phyloP scores from a whole-genome alignment of 2,888 invertebrate genomes.

The Abscondita cerata region DNA sequence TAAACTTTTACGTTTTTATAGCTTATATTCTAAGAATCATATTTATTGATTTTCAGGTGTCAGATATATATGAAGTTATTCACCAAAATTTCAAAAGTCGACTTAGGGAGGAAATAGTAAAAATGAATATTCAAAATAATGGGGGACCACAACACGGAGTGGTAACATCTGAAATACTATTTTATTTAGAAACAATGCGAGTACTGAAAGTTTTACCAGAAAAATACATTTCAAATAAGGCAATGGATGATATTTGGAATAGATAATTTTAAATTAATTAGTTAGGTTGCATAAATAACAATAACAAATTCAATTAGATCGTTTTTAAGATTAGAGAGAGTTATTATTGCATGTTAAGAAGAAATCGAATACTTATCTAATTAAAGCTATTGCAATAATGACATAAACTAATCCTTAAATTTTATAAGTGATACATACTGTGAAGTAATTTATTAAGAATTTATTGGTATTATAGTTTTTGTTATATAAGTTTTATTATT shows the following conservation, averaged over 20 bases:
- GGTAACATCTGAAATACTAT: constrained; percentile 90
- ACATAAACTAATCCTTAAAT: background rate
- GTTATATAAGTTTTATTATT: background rate
- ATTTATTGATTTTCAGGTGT: constrained; percentile 49
- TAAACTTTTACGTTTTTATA: background rate
- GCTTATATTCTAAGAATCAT: background rate
- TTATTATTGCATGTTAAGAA: background rate
- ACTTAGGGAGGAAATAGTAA: constrained; percentile 80
- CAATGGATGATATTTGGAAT: constrained; percentile 85
- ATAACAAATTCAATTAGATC: background rate
- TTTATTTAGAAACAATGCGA: constrained; percentile 87
- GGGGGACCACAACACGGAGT: constrained; percentile 97
- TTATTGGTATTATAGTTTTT: constrained; percentile 5
- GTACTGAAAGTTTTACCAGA: constrained; percentile 79
- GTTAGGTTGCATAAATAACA: constrained; percentile 6
- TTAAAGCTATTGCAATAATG: background rate
- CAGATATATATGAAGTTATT: constrained; percentile 65
- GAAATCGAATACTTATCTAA: background rate
- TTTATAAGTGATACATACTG: constrained; percentile 6
- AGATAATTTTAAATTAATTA: constrained; percentile 58
- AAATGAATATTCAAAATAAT: constrained; percentile 90
- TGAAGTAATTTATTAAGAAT: background rate
- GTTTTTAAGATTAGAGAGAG: background rate
- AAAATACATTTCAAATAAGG: constrained; percentile 75
- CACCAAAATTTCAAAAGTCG: constrained; percentile 88